Evolutionary conservation across 2,113 vertebrate genomes (phyloP).

Genomic region (Chaenogobius annularis): DNA sequence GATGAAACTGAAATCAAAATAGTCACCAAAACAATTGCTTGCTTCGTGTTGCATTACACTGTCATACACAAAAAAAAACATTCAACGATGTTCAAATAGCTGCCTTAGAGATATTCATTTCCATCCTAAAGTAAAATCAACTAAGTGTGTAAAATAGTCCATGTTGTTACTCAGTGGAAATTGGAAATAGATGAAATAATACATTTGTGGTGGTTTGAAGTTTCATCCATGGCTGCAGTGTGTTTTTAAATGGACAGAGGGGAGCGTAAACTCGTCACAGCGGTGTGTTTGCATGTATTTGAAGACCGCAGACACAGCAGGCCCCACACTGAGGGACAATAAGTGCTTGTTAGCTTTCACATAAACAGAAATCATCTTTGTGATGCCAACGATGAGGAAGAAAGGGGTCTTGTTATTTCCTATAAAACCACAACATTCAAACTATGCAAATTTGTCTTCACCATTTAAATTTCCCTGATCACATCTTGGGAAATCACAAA

Average conservation of each 20-base stretch:
- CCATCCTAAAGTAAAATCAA: conserved; percentile 12
- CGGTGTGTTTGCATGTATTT: conserved; percentile 22
- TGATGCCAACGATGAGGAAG: conserved; percentile 23
- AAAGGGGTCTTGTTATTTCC: conserved; percentile 29
- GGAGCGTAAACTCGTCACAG: conserved; percentile 30
- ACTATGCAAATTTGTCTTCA: conserved; percentile 7
- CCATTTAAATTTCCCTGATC: conserved; percentile 37
- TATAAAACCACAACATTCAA: conserved; percentile 11
- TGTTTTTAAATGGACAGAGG: conserved; percentile 29
- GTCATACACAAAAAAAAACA: conserved; percentile 36
- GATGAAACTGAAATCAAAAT: conserved; percentile 24
- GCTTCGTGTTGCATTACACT: conserved; percentile 22
- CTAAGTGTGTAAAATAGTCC: conserved; percentile 40
- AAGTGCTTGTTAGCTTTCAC: conserved; percentile 36
- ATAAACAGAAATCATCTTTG: conserved; percentile 32
- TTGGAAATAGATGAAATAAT: conserved; percentile 24
- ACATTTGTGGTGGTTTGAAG: conserved; percentile 20
- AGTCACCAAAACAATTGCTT: conserved; percentile 21
- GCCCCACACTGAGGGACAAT: conserved; percentile 27
- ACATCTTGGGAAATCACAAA: conserved; percentile 13
- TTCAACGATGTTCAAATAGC: conserved; percentile 9
- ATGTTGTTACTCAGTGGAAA: conserved; percentile 43
- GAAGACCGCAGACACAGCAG: conserved; percentile 23
- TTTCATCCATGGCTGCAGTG: conserved; percentile 13
- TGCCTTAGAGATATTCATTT: conserved; percentile 26